Conservation (phyloP, 2,113 vertebrate species). For the Pelodiscus sinensis region DNA sequence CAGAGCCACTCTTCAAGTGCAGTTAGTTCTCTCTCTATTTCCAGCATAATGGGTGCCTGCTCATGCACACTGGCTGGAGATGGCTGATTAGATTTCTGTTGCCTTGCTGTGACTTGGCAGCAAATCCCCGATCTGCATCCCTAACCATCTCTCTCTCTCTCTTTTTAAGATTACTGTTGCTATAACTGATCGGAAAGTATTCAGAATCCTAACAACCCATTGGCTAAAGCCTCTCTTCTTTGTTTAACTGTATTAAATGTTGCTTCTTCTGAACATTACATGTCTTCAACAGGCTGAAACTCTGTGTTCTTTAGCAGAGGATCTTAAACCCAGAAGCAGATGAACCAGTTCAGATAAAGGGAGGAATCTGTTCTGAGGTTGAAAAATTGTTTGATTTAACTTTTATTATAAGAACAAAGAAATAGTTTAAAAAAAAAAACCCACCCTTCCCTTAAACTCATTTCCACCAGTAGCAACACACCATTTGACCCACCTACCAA, state of each 20-base stretch:
- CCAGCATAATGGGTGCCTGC: constrained; percentile 61
- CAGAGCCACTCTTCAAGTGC: not conserved
- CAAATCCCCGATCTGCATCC: constrained; percentile 54
- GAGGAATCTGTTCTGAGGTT: accelerated
- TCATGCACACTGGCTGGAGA: constrained; percentile 53
- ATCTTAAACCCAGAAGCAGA: not conserved
- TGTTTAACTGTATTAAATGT: not conserved
- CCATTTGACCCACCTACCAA: not conserved
- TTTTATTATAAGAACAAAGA: not conserved
- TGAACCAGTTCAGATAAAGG: not conserved
- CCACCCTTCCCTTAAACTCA: not conserved
- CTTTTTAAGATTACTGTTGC: not conserved
- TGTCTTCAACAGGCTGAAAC: constrained; percentile 6
- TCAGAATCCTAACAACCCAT: not conserved
- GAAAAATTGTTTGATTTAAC: not conserved
- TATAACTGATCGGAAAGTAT: not conserved
- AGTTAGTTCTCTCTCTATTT: not conserved
- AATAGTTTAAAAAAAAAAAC: constrained; percentile 1
- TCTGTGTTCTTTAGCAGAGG: not conserved
- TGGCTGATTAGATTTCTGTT: constrained; percentile 64
- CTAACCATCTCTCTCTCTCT: constrained; percentile 17
- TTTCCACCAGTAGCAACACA: not conserved
- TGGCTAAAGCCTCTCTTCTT: not conserved
- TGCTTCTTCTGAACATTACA: not conserved
- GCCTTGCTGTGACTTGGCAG: constrained; percentile 21